Evolutionary conservation across 2,113 vertebrate species (phyloP), one percentile per base, ranked within the genome.

Genomic region (Pavo muticus): DNA sequence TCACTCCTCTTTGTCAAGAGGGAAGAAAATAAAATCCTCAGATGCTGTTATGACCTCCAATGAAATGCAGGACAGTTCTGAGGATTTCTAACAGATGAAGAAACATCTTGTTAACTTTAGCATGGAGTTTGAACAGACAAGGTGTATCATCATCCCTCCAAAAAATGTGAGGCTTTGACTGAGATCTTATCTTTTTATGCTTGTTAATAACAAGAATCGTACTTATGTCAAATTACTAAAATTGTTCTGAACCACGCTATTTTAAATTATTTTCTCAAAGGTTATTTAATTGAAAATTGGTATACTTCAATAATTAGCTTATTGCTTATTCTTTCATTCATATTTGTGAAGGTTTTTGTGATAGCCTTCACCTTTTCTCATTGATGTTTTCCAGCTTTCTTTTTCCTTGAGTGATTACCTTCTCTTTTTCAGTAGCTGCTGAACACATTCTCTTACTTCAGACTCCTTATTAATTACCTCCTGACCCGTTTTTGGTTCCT

Each of bases 91-190:
- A 69, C 13, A 87, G 2, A 2, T 37, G 39, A 76, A 67, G 25
- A 79, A 76, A 35, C 0, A 85, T 29, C 6, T 95, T 54, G 68
- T 95, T 97, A 95, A 83, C 39, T 78, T 84, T 81, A 65, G 32
- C 27, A 71, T 27, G 32, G 57, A 37, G 18, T 39, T 75, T 79
- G 67, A 88, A 76, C 21, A 52, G 2, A 61, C 35, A 44, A 30
- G 61, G 44, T 82, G 83, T 44, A 50, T 32, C 39, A 52, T 50
- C 64, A 45, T 54, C 27, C 23, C 45, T 35, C 11, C 64, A 87
- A 93, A 94, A 40, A 95, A 92, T 32, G 52, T 9, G 15, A 4
- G 20, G 3, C 19, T 82, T 87, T 72, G 19, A 42, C 17, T 7
- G 13, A 70, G 9, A 37, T 56, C 4, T 48, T 75, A 20, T 25